Percentiles rank a stretch among this genome's conserved stretches.
Evolutionary conservation across 1,140 invertebrate genomes (phyloP).

Genomic region (Rhagoletis zephyria): DNA sequence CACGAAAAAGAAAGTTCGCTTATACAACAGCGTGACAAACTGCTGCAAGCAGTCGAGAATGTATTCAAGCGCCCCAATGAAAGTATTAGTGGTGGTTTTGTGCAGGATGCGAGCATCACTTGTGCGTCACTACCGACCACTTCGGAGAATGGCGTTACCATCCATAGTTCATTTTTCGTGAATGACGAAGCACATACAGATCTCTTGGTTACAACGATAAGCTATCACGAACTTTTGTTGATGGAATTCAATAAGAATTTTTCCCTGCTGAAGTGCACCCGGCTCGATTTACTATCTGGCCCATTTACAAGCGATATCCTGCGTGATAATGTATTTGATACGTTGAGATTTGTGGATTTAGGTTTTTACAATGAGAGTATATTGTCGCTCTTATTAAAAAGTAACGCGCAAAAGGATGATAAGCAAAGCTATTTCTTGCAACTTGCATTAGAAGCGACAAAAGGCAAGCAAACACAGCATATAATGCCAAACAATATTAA

Average conservation of each 20-base stretch:
- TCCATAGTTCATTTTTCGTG: constrained; percentile 66
- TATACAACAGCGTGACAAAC: constrained; percentile 84
- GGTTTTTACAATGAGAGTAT: constrained; percentile 88
- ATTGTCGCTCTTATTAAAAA: constrained; percentile 83
- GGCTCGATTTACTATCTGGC: constrained; percentile 66
- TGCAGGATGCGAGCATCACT: constrained; percentile 74
- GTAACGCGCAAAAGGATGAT: constrained; percentile 76
- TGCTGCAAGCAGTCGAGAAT: constrained; percentile 80
- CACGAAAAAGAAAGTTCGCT: constrained; percentile 85
- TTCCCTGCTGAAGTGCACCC: constrained; percentile 61
- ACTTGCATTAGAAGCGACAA: constrained; percentile 76
- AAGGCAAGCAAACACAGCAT: constrained; percentile 72
- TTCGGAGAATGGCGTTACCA: constrained; percentile 70
- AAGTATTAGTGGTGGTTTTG: constrained; percentile 79
- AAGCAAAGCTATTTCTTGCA: constrained; percentile 79
- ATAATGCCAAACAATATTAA: constrained; percentile 72
- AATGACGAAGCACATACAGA: constrained; percentile 62
- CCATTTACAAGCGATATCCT: constrained; percentile 68
- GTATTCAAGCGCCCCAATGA: constrained; percentile 82
- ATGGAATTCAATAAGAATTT: constrained; percentile 63
- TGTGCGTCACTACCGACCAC: constrained; percentile 69
- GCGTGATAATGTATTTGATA: constrained; percentile 60
- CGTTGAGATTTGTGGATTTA: constrained; percentile 66
- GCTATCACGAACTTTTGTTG: constrained; percentile 64
- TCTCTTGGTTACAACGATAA: constrained; percentile 64